Percentiles rank a stretch among this genome's conserved stretches.
phyloP scores from a whole-genome alignment of 2,113 vertebrate species.

The Regulus satrapa region DNA sequence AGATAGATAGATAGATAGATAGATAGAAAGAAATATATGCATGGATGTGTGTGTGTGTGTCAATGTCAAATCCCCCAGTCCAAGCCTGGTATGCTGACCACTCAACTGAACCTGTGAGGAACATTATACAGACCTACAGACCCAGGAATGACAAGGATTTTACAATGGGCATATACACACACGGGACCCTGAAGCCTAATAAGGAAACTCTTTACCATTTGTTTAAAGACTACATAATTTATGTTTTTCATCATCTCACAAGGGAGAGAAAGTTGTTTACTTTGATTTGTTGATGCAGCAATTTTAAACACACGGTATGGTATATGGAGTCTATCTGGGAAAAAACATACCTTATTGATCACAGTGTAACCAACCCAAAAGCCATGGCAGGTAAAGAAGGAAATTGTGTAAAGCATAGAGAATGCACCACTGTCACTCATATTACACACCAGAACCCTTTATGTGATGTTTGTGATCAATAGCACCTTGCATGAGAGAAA shows the following conservation, averaged over 20 bases:
- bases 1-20: too few species aligned
- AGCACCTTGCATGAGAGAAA: background rate
- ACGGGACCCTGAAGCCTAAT: constrained; percentile 67
- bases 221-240: constrained; percentile 72
- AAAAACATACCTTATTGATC: background rate
- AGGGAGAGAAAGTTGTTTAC: constrained; percentile 50
- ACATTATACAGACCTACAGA: constrained; percentile 64
- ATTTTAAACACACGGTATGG: constrained; percentile 45
- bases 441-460: background rate
- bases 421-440: background rate
- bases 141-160: constrained; percentile 62
- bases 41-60: background rate
- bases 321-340: background rate
- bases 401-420: background rate
- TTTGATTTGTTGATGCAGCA: constrained; percentile 68
- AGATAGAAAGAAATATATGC: background rate
- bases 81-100: constrained; percentile 23
- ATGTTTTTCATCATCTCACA: constrained; percentile 65
- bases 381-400: background rate
- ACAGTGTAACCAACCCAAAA: background rate
- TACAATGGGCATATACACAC: constrained; percentile 65
- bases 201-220: constrained; percentile 70
- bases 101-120: constrained; percentile 38
- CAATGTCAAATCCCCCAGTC: background rate
- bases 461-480: background rate